Evolutionary conservation across 2,113 vertebrate genomes (phyloP).

Genomic region (Lagopus leucura): DNA sequence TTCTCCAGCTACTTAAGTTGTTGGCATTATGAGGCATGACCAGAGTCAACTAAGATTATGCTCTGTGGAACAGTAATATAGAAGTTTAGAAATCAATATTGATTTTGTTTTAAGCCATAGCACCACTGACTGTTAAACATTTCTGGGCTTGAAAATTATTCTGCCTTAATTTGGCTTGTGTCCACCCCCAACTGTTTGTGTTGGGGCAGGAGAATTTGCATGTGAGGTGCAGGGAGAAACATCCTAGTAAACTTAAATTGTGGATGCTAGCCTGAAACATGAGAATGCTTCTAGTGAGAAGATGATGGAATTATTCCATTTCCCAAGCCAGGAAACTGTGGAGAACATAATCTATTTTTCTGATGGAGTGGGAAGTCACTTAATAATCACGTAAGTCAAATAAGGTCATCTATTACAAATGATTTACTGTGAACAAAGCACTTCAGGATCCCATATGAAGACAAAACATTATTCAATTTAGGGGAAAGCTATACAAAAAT

Average conservation of each 20-base stretch:
- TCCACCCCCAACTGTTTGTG: neutral
- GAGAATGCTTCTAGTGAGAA: neutral
- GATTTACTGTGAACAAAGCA: neutral
- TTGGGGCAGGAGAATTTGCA: neutral
- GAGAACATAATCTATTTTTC: neutral
- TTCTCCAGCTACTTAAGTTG: neutral
- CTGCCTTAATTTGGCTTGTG: neutral
- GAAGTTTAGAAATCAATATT: neutral
- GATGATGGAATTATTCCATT: neutral
- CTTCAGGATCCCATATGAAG: neutral
- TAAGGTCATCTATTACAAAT: neutral
- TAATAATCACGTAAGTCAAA: neutral
- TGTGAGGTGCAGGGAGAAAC: neutral
- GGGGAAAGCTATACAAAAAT: neutral
- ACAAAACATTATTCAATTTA: neutral
- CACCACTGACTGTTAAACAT: neutral
- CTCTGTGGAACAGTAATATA: neutral
- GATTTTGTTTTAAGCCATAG: neutral
- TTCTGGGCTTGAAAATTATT: neutral
- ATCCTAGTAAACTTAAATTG: neutral
- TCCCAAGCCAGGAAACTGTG: neutral
- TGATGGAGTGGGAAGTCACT: neutral
- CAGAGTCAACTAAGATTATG: neutral
- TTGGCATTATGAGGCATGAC: neutral
- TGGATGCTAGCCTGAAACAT: neutral